A percentile compares a stretch with the other conserved stretches of the same genome.
Conservation (phyloP, 2,888 invertebrate genomes). For the Dasysyrphus tricinctus region DNA sequence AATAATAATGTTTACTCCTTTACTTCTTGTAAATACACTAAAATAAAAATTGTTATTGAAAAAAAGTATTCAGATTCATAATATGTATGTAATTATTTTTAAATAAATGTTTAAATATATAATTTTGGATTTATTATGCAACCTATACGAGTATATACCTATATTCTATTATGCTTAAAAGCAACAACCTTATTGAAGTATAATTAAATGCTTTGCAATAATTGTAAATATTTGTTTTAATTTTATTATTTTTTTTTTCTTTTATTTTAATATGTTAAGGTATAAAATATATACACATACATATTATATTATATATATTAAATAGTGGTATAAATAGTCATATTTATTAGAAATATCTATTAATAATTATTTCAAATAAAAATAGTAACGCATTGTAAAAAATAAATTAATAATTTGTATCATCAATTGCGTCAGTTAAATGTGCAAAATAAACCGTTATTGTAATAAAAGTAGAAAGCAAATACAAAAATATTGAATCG, state of each 20-base stretch:
- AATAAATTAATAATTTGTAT: constrained; percentile 28
- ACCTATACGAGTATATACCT: not conserved
- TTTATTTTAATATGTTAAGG: constrained; percentile 43
- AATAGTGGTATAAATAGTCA: constrained; percentile 73
- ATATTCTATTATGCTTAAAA: constrained; percentile 12
- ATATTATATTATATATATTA: constrained; percentile 18
- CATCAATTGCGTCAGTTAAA: constrained; percentile 35
- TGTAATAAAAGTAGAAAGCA: constrained; percentile 42
- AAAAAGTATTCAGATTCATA: constrained; percentile 45
- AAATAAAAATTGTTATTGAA: constrained; percentile 34
- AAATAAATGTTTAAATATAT: constrained; percentile 37
- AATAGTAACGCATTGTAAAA: constrained; percentile 13
- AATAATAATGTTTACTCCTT: constrained; percentile 34
- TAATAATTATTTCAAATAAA: constrained; percentile 49
- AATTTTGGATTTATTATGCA: constrained; percentile 25
- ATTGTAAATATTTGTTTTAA: constrained; percentile 65
- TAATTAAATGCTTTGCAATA: constrained; percentile 48
- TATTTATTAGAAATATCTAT: constrained; percentile 70
- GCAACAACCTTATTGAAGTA: constrained; percentile 3
- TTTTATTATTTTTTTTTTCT: constrained; percentile 3
- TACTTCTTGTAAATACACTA: constrained; percentile 46
- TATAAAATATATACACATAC: not conserved
- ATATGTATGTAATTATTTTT: constrained; percentile 6
- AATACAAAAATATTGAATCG: constrained; percentile 25
- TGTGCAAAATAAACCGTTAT: constrained; percentile 44